Base-by-base conservation (phyloP, 2,888 invertebrate genomes). In the Theretra japonica region DNA sequence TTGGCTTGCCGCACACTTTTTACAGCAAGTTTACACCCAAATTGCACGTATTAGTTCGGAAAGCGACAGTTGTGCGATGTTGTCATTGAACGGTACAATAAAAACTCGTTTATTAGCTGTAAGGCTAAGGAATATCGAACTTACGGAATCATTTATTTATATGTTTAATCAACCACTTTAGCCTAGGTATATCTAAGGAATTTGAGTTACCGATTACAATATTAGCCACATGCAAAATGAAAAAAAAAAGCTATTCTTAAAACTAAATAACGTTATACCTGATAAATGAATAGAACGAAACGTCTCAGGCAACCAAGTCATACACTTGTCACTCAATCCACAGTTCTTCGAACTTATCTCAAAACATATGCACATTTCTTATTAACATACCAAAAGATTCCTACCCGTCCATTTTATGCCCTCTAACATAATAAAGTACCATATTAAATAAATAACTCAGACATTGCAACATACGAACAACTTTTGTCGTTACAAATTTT, bases 401-500 rank as follows among this genome's bases (percentile, higher is more conserved):
- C 25, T 58, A 25, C 25, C 17, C 17, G 25, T 58, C 58, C 17
- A 15, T 21, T 58, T 25, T 58, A 58, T 25, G 25, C 23, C 25
- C 53, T 53, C 53, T 58, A 58, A 58, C 58, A 58, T 58, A 58
- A 5, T 23, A 58, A 58, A 28, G 25, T 25, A 58, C 25, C 25
- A 6, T 17, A 58, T 25, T 58, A 25, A 23, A 58, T 58, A 58
- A 25, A 23, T 15, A 48, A 53, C 53, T n/a, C 1, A 48, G 23
- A 1, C 21, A 65, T 65, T 65, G 21, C 48, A 65, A 65, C 41
- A 65, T n/a, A 53, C n/a, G 41, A 48, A 65, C 41, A 65, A 48
- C 48, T 65, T 41, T 65, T 23, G 17, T 65, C 48, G 41, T 48
- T 62, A 62, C 41, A 62, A 65, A 48, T 70, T 65, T 56, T 62